Evolutionary conservation across 2,797 vertebrate species (phyloP), one percentile per base, ranked within the genome.

Genomic region (Falco novaeseelandiae): DNA sequence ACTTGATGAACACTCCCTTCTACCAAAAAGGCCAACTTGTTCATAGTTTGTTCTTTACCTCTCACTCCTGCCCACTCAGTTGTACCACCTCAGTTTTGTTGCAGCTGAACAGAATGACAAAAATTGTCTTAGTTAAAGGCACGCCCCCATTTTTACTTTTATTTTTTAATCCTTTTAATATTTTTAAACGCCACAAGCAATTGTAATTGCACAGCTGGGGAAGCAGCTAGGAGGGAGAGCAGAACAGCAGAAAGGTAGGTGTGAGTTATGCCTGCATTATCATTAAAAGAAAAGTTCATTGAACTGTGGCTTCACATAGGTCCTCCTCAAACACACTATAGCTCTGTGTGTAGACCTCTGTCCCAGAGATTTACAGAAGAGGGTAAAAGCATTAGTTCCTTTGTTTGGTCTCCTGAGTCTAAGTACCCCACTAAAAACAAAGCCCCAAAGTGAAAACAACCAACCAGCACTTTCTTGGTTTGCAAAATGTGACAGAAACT

Each of bases 1-100:
- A 57, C 81, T 78, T 80, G 76, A 90, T 80, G 76, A 90, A 71
- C 69, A 34, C 19, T 88, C 57, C 26, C 52, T 85, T 93, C 44
- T 67, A 61, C 69, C 16, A 40, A 86, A 95, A 96, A 86, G 69
- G 72, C 88, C 76, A 90, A 73, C 57, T 78, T 93, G 72, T 70
- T 94, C 76, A 6, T 94, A 67, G 44, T 78, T 87, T 0, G 2
- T 91, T 61, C 69, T 86, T 96, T 83, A 95, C 69, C 52, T 91
- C 70, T 96, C 48, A 52, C 57, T 96, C 26, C 72, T 83, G 61
- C 80, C 83, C 54, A 81, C 52, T 86, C 79, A 83, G 40, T 91
- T 52, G 11, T 30, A 90, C 34, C 34, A 88, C 59, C 54, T 66
- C 40, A 74, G 74, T 58, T 90, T 81, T 78, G 32, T 36, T 67